Base-by-base conservation (phyloP, 2,113 vertebrate genomes). In the Danionella cerebrum region DNA sequence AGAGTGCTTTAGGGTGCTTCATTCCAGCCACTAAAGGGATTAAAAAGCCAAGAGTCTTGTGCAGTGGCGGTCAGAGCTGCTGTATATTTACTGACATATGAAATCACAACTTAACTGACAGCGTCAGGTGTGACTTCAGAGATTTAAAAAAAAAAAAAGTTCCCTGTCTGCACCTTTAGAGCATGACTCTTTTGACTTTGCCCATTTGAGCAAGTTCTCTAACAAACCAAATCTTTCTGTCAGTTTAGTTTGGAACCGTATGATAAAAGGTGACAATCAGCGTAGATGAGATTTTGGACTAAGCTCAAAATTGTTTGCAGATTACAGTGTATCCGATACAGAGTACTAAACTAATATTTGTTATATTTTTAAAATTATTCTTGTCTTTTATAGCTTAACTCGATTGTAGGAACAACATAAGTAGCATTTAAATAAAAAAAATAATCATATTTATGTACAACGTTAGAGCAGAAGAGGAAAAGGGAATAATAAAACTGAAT, bases 31-130 rank as follows among this genome's bases (percentile, higher is more conserved):
- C 59, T 64, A 64, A 48, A 48, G 29, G 22, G 60, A 64, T 64
- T 64, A 64, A 48, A 64, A 64, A 48, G 60, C 27, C 59, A 35
- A 22, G 42, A 63, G 53, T 57, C 19, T 6, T 39, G 19, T 57
- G 51, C 19, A 11, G 14, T 33, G 50, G 33, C 2, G 50, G 38
- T 19, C 16, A 31, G 25, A 45, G 39, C 10, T 0, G 11, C 57
- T 53, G 33, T 60, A 31, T 60, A 60, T 45, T 60, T 48, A 48
- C 19, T 48, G 41, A 64, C 19, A 0, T 48, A 36, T 31, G 9
- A 47, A 64, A 36, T 24, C 44, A 64, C 33, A 19, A 33, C 42
- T 60, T 41, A 60, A 60, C 39, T 10, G 12, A 21, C 29, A n/a
- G 60, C 48, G 60, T 64, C 60, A 64, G 44, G 31, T 48, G 44